Conservation (phyloP, 2,797 vertebrate genomes). For the Galaxias olidus region DNA sequence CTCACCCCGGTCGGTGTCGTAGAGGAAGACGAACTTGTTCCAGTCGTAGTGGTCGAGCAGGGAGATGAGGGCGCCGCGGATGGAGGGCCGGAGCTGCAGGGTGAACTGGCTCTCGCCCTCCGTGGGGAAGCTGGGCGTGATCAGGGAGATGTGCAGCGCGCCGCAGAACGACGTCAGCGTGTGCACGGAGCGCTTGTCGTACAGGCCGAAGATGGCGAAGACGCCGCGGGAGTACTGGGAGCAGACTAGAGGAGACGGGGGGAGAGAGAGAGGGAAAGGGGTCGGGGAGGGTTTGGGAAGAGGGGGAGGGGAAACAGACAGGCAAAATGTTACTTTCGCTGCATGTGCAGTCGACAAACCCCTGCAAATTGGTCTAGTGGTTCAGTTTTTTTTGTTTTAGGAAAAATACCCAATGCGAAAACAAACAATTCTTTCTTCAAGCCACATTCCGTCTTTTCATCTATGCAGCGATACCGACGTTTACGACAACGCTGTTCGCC, state of each 20-base stretch:
- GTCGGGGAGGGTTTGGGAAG: neutral
- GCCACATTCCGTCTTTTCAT: slow-evolving; percentile 28
- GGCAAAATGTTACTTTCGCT: neutral
- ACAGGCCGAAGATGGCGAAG: slow-evolving; percentile 97
- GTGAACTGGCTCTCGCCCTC: slow-evolving; percentile 96
- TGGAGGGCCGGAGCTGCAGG: slow-evolving; percentile 89
- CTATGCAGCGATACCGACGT: slow-evolving; percentile 30
- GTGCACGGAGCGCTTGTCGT: slow-evolving; percentile 95
- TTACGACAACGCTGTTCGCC: neutral
- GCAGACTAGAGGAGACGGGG: slow-evolving; percentile 58
- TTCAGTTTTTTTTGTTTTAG: too few species aligned
- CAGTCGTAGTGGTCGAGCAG: slow-evolving; percentile 93
- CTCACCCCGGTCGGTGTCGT: slow-evolving; percentile 92
- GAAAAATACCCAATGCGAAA: too few species aligned
- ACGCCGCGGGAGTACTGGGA: slow-evolving; percentile 93
- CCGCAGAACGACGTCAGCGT: slow-evolving; percentile 97
- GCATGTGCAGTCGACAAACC: slow-evolving; percentile 11
- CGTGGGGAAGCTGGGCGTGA: slow-evolving; percentile 93
- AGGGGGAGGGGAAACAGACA: slow-evolving; percentile 18
- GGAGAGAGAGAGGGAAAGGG: neutral
- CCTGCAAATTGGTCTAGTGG: slow-evolving; percentile 32
- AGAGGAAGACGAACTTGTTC: slow-evolving; percentile 94
- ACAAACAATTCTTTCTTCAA: neutral
- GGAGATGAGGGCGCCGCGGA: slow-evolving; percentile 88
- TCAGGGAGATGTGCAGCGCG: slow-evolving; percentile 94